A percentile compares a stretch with the other conserved stretches of the same genome.
Conservation (phyloP, 2,888 invertebrate species). For the Cephonodes hylas region DNA sequence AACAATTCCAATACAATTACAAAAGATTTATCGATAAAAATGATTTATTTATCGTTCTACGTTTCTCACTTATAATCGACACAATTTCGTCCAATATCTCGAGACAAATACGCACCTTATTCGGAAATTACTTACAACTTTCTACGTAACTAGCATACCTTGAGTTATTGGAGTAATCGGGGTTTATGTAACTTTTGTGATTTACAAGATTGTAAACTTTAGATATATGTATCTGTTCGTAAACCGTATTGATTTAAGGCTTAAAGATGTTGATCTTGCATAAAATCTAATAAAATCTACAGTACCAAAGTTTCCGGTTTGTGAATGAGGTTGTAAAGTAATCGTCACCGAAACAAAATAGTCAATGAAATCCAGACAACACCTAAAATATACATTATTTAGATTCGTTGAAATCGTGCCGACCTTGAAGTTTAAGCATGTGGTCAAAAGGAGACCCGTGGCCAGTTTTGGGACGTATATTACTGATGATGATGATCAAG, state of each 20-base stretch:
- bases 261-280: neutral
- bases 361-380: too few species aligned
- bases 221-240: constrained; percentile 1
- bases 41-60: neutral
- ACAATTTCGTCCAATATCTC: neutral
- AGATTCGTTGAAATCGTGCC: too few species aligned
- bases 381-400: too few species aligned
- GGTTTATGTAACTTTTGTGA: constrained; percentile 6
- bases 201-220: neutral
- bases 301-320: neutral
- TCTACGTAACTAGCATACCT: constrained; percentile 5
- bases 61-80: neutral
- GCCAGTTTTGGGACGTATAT: too few species aligned
- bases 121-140: constrained; percentile 6
- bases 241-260: neutral
- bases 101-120: constrained; percentile 4
- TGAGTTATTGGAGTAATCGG: constrained; percentile 8
- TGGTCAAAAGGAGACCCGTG: too few species aligned
- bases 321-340: too few species aligned
- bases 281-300: neutral
- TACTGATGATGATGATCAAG: too few species aligned
- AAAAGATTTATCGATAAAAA: neutral
- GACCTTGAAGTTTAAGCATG: too few species aligned
- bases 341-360: too few species aligned
- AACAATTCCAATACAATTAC: neutral